These are phyloP conservation scores for Acrocyrtus sp. DNA, from an alignment of 2,888 invertebrate genomes.

Conservation along the genomic window DNA sequence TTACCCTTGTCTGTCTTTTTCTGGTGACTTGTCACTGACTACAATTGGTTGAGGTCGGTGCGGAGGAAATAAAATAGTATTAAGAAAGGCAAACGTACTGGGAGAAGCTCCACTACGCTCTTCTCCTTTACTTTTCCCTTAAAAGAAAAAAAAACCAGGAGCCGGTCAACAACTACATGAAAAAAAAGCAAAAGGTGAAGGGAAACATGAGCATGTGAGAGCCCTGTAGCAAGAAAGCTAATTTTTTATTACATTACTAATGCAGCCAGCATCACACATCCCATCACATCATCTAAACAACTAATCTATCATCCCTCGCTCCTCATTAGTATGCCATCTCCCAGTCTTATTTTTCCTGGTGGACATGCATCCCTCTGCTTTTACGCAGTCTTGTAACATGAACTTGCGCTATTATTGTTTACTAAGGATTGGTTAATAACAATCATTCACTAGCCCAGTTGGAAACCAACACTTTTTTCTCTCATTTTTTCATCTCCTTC, in stretches of 20 bases:
- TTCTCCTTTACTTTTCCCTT: too few species aligned
- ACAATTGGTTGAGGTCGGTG: slow-evolving; percentile 10
- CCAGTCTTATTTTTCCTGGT: neutral
- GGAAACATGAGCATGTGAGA: slow-evolving; percentile 29
- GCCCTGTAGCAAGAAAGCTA: neutral
- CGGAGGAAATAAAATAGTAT: too few species aligned
- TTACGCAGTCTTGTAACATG: too few species aligned
- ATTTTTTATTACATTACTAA: slow-evolving; percentile 20
- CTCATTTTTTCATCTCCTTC: neutral
- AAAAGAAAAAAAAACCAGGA: too few species aligned
- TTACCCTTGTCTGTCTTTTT: slow-evolving; percentile 26
- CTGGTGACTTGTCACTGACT: slow-evolving; percentile 27
- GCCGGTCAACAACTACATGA: slow-evolving; percentile 1
- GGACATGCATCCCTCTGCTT: slow-evolving; percentile 23
- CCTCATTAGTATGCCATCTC: slow-evolving; percentile 32
- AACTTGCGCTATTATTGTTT: too few species aligned
- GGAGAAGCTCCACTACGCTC: too few species aligned
- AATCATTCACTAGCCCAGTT: slow-evolving; percentile 39
- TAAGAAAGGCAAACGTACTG: too few species aligned
- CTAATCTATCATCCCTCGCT: slow-evolving; percentile 38
- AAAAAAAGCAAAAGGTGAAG: slow-evolving; percentile 27
- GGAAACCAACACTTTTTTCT: slow-evolving; percentile 37
- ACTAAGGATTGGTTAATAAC: slow-evolving; percentile 32
- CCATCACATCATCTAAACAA: slow-evolving; percentile 30
- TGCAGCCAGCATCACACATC: too few species aligned